A percentile compares a stretch with the other conserved stretches of the same genome.
These are phyloP conservation scores for Drosophila navojoa DNA, from an alignment of 1,140 invertebrate species.

Conservation along the genomic window DNA sequence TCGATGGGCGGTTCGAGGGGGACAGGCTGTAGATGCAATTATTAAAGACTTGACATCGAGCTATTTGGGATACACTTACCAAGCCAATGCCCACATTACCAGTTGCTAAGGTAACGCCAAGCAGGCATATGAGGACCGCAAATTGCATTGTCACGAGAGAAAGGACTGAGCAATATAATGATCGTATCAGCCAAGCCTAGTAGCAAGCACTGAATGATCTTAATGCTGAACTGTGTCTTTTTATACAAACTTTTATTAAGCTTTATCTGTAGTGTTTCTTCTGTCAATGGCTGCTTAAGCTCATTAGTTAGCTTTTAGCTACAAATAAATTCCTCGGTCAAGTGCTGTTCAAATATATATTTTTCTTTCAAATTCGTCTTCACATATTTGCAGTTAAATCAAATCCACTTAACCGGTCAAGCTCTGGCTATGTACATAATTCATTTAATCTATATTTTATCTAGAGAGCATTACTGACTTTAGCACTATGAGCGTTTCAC, in stretches of 20 bases:
- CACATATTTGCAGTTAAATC: background rate
- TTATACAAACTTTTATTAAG: slow-evolving; percentile 28
- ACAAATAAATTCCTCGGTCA: background rate
- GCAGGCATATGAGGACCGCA: slow-evolving; percentile 7
- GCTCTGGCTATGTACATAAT: too few relatives aligned
- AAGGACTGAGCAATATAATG: background rate
- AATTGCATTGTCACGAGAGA: slow-evolving; percentile 13
- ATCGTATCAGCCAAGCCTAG: background rate
- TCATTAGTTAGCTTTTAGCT: background rate
- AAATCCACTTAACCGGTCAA: background rate
- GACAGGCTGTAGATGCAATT: background rate
- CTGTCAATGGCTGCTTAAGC: too few relatives aligned
- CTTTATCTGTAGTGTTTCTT: background rate
- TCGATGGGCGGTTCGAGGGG: background rate
- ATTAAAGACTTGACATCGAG: background rate
- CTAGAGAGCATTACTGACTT: background rate
- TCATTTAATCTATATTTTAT: background rate
- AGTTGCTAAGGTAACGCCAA: background rate
- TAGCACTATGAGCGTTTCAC: too few relatives aligned
- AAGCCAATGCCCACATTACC: background rate
- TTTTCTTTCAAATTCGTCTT: background rate
- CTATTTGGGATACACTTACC: background rate
- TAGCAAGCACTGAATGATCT: slow-evolving; percentile 8
- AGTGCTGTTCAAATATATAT: slow-evolving; percentile 18
- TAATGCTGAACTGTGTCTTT: background rate